A percentile compares a stretch with the other conserved stretches of the same genome.
Evolutionary conservation across 1,140 invertebrate genomes (phyloP).

Genomic region (Patella vulgata): DNA sequence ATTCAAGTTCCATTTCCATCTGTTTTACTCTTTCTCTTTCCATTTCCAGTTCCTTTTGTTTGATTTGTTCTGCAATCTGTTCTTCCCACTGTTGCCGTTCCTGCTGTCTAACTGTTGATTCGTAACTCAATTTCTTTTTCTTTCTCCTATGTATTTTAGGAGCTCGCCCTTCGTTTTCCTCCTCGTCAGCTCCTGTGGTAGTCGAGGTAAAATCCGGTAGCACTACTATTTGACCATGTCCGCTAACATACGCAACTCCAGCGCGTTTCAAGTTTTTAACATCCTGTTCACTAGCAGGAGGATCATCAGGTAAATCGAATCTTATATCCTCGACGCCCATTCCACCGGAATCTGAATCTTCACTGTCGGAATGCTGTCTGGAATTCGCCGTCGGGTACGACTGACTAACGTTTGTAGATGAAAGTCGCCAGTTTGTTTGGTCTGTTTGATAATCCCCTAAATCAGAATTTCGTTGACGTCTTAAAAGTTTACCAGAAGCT

Average conservation of each 20-base stretch:
- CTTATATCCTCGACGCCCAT: conserved; percentile 21
- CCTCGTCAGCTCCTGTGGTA: conserved; percentile 5
- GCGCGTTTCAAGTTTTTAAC: conserved; percentile 40
- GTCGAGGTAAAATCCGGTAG: conserved; percentile 43
- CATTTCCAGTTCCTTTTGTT: conserved; percentile 40
- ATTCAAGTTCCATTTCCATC: conserved; percentile 44
- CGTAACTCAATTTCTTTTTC: conserved; percentile 45
- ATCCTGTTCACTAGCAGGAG: conserved; percentile 22
- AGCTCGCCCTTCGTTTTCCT: conserved; percentile 14
- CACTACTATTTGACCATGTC: conserved; percentile 46
- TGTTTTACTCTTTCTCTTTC: conserved; percentile 42
- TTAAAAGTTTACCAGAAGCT: conserved; percentile 51
- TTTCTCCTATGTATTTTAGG: conserved; percentile 44
- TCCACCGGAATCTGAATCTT: conserved; percentile 24
- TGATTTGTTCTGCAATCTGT: conserved; percentile 22
- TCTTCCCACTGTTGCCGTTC: conserved; percentile 29
- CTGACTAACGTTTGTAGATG: conserved; percentile 11
- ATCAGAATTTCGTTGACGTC: conserved; percentile 37
- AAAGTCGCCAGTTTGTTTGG: conserved; percentile 40
- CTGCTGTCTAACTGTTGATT: conserved; percentile 29
- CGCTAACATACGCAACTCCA: conserved; percentile 48
- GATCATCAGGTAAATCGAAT: conserved; percentile 4
- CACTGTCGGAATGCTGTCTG: conserved; percentile 12
- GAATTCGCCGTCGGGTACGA: conserved; percentile 1
- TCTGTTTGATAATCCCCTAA: conserved; percentile 30